phyloP scores from a whole-genome alignment of 2,113 vertebrate genomes.

The Prietella phreatophila region DNA sequence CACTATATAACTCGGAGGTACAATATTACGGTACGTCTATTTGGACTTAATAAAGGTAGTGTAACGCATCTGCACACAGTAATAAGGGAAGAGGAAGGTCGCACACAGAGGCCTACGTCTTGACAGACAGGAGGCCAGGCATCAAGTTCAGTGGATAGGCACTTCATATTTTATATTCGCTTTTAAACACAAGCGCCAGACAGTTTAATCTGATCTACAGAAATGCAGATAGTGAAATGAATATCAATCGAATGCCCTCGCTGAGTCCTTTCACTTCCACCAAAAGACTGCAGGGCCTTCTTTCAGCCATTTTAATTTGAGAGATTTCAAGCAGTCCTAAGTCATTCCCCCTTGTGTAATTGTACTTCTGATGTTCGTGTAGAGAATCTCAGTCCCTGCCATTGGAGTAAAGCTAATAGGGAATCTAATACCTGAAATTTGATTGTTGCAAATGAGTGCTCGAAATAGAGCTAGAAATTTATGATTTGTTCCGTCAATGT shows the following conservation, averaged over 20 bases:
- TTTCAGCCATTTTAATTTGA: constrained; percentile 43
- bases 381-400: constrained; percentile 16
- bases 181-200: constrained; percentile 23
- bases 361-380: constrained; percentile 19
- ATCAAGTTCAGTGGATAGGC: constrained; percentile 60
- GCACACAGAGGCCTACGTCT: constrained; percentile 15
- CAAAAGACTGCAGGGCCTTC: background rate
- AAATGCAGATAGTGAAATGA: constrained; percentile 32
- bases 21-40: constrained; percentile 33
- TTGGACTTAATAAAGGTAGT: constrained; percentile 8
- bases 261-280: background rate
- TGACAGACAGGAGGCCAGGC: constrained; percentile 32
- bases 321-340: constrained; percentile 31
- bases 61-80: constrained; percentile 24
- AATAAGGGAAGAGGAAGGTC: constrained; percentile 1
- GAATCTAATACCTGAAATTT: constrained; percentile 43
- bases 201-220: constrained; percentile 37
- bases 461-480: constrained; percentile 32
- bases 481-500: constrained; percentile 3
- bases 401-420: constrained; percentile 7
- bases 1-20: constrained; percentile 23
- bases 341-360: constrained; percentile 30
- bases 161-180: constrained; percentile 49
- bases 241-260: constrained; percentile 15
- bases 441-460: constrained; percentile 21